Base-by-base conservation (phyloP, 2,888 invertebrate genomes). In the Amblyteles armatorius region DNA sequence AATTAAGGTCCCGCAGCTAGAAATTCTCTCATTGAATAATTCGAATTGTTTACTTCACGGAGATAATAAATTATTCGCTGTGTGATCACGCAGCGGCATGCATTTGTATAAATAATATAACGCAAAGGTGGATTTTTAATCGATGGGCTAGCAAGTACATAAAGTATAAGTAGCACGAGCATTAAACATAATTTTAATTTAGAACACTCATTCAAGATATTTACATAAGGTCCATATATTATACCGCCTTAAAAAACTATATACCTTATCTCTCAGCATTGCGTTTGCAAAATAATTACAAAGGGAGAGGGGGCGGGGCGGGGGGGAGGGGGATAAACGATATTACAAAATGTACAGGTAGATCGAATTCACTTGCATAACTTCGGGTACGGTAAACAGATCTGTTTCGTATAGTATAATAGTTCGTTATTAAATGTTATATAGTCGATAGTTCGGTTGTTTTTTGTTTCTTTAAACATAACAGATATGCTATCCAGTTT, bases 191-290 rank as follows among this genome's bases (percentile, higher is more conserved):
- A 87, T 92, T 93, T 93, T 93, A 93, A 93, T 93, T 93, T 93
- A 93, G 91, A 92, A 92, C 92, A 93, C 93, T 92, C 92, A 91
- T 93, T 92, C 90, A 91, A 93, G 92, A 91, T 93, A 93, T 93
- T 88, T 93, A 93, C 92, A 91, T 90, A 90, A 90, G 88, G 89
- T 92, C 88, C 90, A 92, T 92, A 92, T 92, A 91, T 91, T 92
- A 93, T 91, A 92, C 90, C 89, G 89, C 87, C 91, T 91, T 92
- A 92, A 67, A 90, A 91, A 91, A 90, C 89, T 92, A 92, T 89
- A 89, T 90, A 89, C 86, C 89, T 90, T 87, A 89, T 87, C 85
- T 88, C 86, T 90, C 89, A 87, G 86, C 89, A 90, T 87, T 89
- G 86, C 84, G 82, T 89, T 88, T 81, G 83, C 83, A 86, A 87